Evolutionary conservation across 2,888 invertebrate genomes (phyloP), one percentile per base, ranked within the genome.

Genomic region (Drosophila histrio): DNA sequence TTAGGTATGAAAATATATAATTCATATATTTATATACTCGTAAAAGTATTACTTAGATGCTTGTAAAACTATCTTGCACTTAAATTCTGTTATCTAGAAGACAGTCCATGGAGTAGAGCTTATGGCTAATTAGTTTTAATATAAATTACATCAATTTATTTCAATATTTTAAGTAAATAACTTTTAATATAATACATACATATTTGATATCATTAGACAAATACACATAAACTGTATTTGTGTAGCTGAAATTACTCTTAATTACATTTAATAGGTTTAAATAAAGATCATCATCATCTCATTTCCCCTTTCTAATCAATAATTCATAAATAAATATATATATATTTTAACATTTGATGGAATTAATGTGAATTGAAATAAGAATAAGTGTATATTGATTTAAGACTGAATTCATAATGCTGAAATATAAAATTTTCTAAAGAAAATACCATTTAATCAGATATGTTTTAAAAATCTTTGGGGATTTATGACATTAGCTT

Each of bases 51-150:
- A 53, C 21, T 56, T 22, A 49, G 49, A 54, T 49, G 28, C 57
- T 41, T 36, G 36, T 62, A 63, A 41, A 72, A 76, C 59, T 75
- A 54, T 38, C 52, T 75, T 64, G 57, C 69, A 58, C 60, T 67
- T 86, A 86, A 86, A 88, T 88, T 86, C 85, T 84, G 79, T 74
- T 87, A 84, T 88, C 88, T 86, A 88, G 85, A 79, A 86, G 88
- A 88, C 85, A 86, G 85, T 86, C 85, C 87, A 81, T 88, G 72
- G 72, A 86, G 76, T 80, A 87, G 66, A 87, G 78, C 81, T 82
- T 82, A 82, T 19, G 47, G 44, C 56, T 74, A 76, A 11, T 7
- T 50, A 34, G 39, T 26, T 50, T 3, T 17, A 6, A 15, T 11
- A 22, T 15, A 53, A 41, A 8, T 24, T 15, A 41, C 30, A 15